Percentiles rank a stretch among this genome's conserved stretches.
Conservation (phyloP, 2,888 invertebrate genomes). For the Netelia melanura region DNA sequence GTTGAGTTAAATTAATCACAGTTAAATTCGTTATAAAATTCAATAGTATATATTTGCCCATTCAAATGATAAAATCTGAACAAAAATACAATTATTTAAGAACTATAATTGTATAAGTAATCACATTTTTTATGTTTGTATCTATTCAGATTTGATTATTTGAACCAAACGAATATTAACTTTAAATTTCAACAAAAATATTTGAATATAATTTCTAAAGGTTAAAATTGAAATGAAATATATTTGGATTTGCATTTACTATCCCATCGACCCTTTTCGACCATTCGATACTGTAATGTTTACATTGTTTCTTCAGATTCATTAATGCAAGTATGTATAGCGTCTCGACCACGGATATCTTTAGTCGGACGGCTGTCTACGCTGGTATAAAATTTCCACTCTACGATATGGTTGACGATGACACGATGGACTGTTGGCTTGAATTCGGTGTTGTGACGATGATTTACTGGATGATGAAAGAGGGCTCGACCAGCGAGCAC, state of each 20-base stretch:
- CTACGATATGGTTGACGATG: constrained; percentile 68
- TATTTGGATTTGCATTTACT: neutral
- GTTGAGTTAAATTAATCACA: too few relatives aligned
- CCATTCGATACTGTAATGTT: neutral
- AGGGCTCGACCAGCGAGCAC: constrained; percentile 68
- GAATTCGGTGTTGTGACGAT: constrained; percentile 67
- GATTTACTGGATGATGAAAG: constrained; percentile 71
- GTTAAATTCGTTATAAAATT: too few relatives aligned
- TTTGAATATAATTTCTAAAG: too few relatives aligned
- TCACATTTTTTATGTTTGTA: neutral
- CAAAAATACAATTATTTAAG: too few relatives aligned
- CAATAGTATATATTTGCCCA: neutral
- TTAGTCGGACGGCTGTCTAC: constrained; percentile 57
- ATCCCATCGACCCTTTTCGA: neutral
- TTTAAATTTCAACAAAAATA: too few relatives aligned
- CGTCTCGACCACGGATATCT: constrained; percentile 60
- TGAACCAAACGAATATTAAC: neutral
- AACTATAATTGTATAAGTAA: too few relatives aligned
- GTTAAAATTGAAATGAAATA: neutral
- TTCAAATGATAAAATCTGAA: neutral
- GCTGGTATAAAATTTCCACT: constrained; percentile 64
- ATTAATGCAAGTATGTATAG: constrained; percentile 61
- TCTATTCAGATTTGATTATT: neutral
- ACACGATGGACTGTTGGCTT: constrained; percentile 69
- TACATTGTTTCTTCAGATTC: constrained; percentile 53